Evolutionary conservation across 2,888 invertebrate genomes (phyloP), one percentile per base, ranked within the genome.

Genomic region (Dermolepida albohirtum): DNA sequence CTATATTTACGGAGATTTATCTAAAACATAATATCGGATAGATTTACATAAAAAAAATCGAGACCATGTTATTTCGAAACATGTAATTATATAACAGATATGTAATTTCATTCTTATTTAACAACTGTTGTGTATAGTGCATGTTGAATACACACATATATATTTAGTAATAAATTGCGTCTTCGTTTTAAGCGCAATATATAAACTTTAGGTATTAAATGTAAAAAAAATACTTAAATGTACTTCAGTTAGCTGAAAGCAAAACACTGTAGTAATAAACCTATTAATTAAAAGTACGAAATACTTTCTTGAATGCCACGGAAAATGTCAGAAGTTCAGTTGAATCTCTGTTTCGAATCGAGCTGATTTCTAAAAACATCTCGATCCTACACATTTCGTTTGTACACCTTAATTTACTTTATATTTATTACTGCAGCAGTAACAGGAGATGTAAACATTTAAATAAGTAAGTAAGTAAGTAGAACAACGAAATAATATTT

Each of bases 251-350:
- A 27, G 2, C 7, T 4, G 29, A 57, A 44, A 57, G 0, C 17
- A 22, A 17, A 41, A 43, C 57, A 17, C 43, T 7, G 2, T 16
- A 27, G 14, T 64, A 39, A 7, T 63, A 44, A 16, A 50, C 27
- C 14, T 27, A 27, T 50, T 27, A 50, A 50, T 50, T 50, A 50
- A 51, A 51, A 27, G 51, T 50, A 41, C 40, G 40, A 50, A 64
- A 51, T 64, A 34, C 34, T 44, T 47, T 16, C 55, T 39, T 57
- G 41, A 59, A 59, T 66, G 43, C 17, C 50, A 59, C 27, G 14
- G 47, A 40, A 66, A 66, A 66, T 66, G 66, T 66, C 66, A 66
- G 57, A 66, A 59, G 57, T 66, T 10, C 17, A 44, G 39, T 50
- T 49, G 29, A 66, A 49, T 55, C 49, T 22, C 22, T 43, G 44